A percentile compares a stretch with the other conserved stretches of the same genome.
Evolutionary conservation across 2,888 invertebrate species (phyloP).

Genomic region (Diplolepis rosae): DNA sequence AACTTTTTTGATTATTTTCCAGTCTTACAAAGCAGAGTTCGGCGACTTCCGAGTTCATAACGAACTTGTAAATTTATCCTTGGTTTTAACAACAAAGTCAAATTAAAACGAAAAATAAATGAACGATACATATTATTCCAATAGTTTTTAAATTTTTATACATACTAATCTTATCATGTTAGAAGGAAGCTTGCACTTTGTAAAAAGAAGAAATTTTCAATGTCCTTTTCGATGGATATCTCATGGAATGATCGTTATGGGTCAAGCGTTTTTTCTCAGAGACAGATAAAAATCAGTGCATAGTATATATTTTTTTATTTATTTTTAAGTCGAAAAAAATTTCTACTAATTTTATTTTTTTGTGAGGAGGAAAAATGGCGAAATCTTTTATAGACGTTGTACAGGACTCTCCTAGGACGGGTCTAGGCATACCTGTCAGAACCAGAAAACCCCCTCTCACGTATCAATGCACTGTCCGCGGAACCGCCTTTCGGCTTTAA

Average conservation of each 20-base stretch:
- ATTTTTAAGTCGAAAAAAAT: too few relatives aligned
- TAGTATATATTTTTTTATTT: too few relatives aligned
- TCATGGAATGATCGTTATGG: neutral
- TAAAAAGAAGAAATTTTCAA: neutral
- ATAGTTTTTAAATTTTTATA: constrained; percentile 4
- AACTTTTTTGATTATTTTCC: neutral
- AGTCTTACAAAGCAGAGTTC: neutral
- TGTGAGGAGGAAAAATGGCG: too few relatives aligned
- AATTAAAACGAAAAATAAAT: neutral
- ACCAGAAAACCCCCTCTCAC: too few relatives aligned
- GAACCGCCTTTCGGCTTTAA: too few relatives aligned
- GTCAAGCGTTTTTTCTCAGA: constrained; percentile 18
- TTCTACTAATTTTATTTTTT: too few relatives aligned
- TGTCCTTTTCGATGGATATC: neutral
- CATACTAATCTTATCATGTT: constrained; percentile 13
- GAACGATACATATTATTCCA: neutral
- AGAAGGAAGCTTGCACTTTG: constrained; percentile 23
- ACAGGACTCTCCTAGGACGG: too few relatives aligned
- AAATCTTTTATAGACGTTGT: too few relatives aligned
- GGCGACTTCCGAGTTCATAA: neutral
- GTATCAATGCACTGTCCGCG: too few relatives aligned
- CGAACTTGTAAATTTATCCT: neutral
- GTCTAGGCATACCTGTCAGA: too few relatives aligned
- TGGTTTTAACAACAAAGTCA: neutral
- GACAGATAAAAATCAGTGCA: neutral